Evolutionary conservation across 2,888 invertebrate genomes (phyloP).

Genomic region (Microctonus hyperodae): DNA sequence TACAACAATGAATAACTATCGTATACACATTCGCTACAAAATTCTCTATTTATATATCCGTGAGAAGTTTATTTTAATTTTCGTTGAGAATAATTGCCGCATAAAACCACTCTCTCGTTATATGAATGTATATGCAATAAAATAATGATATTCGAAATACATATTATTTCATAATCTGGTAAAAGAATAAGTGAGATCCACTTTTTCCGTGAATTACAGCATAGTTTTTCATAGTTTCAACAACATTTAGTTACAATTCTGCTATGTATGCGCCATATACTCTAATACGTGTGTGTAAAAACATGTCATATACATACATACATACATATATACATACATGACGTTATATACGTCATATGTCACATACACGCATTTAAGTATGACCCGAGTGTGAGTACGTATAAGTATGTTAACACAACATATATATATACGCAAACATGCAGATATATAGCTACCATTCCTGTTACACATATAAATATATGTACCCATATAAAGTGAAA

Average conservation of each 20-base stretch:
- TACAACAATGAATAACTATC: neutral
- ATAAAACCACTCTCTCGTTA: neutral
- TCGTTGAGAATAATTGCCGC: neutral
- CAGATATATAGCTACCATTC: constrained; percentile 11
- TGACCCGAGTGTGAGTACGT: constrained; percentile 18
- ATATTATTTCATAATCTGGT: no score
- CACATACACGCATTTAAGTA: constrained; percentile 11
- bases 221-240: neutral
- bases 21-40: neutral
- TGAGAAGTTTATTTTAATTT: neutral
- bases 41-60: neutral
- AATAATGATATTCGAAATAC: neutral
- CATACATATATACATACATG: neutral
- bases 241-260: no score
- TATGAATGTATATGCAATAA: neutral
- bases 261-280: no score
- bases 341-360: neutral
- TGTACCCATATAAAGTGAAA: no score
- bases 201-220: no score
- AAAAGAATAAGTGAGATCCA: neutral
- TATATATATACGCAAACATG: neutral
- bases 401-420: neutral
- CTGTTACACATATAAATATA: neutral
- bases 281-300: no score
- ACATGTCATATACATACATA: constrained; percentile 8